phyloP scores from a whole-genome alignment of 2,797 vertebrate species.

The Sebastes paucispinis region DNA sequence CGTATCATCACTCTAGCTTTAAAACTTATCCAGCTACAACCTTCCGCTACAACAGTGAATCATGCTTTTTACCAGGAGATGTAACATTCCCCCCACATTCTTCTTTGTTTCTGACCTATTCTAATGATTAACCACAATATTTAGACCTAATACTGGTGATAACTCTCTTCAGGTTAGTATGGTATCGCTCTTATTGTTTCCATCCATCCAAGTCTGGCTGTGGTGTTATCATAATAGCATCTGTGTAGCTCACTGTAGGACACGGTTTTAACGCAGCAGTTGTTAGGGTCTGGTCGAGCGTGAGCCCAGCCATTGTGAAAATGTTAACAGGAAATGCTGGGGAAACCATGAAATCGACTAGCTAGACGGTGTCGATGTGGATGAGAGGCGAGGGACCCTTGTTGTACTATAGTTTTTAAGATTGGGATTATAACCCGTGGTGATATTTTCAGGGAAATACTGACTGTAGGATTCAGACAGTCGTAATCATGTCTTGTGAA shows the following conservation, averaged over 20 bases:
- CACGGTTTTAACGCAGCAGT: conserved; percentile 1
- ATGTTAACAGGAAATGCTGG: conserved; percentile 62
- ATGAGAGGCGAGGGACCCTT: neutral
- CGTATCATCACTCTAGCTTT: too few species aligned
- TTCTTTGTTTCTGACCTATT: neutral
- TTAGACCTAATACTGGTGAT: neutral
- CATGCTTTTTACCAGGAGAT: neutral
- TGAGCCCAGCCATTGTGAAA: conserved; percentile 2
- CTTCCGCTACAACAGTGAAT: neutral
- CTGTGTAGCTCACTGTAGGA: neutral
- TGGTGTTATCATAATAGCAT: neutral
- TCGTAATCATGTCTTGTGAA: neutral
- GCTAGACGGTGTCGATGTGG: neutral
- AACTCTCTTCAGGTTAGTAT: neutral
- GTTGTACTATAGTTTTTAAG: neutral
- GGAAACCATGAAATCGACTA: neutral
- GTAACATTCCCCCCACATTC: neutral
- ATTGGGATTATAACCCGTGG: neutral
- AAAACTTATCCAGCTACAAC: too few species aligned
- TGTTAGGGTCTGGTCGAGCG: conserved; percentile 1
- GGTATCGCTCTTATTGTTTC: neutral
- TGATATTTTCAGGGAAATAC: neutral
- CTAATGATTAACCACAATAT: neutral
- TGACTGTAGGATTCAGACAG: neutral
- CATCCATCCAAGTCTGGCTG: conserved; percentile 8